These are phyloP conservation scores for Megatriorchis doriae DNA, from an alignment of 2,113 vertebrate genomes.

Conservation along the genomic window DNA sequence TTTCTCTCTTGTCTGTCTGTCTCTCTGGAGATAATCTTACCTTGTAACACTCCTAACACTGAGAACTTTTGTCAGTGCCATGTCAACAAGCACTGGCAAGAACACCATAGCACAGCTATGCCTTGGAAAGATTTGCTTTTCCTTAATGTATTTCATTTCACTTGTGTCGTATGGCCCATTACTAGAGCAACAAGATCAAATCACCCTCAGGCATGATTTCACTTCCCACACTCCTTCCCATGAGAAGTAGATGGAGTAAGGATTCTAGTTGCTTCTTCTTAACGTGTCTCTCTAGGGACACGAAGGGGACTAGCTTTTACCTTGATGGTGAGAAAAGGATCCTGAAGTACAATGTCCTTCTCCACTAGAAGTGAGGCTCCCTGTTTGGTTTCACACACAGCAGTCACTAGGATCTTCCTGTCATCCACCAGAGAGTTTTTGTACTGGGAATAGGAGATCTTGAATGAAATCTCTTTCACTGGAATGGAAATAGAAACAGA, in stretches of 20 bases:
- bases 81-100: neutral
- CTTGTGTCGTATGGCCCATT: neutral
- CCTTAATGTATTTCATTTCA: neutral
- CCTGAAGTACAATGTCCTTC: constrained; percentile 45
- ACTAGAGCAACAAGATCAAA: neutral
- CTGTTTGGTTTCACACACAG: constrained; percentile 23
- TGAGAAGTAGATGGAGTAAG: neutral
- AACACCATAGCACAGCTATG: neutral
- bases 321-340: constrained; percentile 40
- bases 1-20: neutral
- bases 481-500: constrained; percentile 33
- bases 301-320: neutral
- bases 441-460: constrained; percentile 65
- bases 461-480: constrained; percentile 53
- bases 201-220: neutral
- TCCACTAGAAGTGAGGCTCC: constrained; percentile 14
- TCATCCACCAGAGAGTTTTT: constrained; percentile 32
- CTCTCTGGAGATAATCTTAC: neutral
- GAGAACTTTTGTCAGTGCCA: neutral
- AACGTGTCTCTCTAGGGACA: neutral
- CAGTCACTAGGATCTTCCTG: constrained; percentile 71
- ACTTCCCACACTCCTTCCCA: neutral
- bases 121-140: neutral
- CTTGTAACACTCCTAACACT: neutral
- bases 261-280: neutral